These are phyloP conservation scores for Pseudochirops cupreus DNA, from an alignment of 2,797 vertebrate species.

Conservation along the genomic window DNA sequence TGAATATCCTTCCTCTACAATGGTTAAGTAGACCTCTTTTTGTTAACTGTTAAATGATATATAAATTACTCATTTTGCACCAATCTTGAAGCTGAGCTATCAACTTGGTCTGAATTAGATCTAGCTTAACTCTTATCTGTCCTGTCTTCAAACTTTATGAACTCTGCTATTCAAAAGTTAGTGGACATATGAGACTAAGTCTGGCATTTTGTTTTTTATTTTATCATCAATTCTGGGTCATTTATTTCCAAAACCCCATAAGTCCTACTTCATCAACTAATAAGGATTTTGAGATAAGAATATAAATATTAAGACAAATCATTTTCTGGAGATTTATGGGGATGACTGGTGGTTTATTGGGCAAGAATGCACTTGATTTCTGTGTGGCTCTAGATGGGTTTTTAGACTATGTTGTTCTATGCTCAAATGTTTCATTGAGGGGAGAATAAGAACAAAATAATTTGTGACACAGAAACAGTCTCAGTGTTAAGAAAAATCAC, in stretches of 20 bases:
- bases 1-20: background rate
- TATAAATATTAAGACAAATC: constrained; percentile 32
- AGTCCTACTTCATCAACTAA: background rate
- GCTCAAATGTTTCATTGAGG: background rate
- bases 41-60: background rate
- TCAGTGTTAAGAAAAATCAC: constrained; percentile 22
- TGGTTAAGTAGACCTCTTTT: background rate
- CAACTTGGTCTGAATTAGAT: too few species aligned
- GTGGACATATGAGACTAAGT: background rate
- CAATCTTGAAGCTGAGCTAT: too few species aligned
- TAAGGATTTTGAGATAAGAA: background rate
- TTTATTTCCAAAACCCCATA: background rate
- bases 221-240: background rate
- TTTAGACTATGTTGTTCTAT: constrained; percentile 26
- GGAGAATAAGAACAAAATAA: constrained; percentile 26
- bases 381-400: constrained; percentile 14
- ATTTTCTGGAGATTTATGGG: constrained; percentile 44
- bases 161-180: background rate
- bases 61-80: background rate
- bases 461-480: background rate
- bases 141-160: background rate
- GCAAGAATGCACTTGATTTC: background rate
- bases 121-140: background rate
- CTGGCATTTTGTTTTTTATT: background rate
- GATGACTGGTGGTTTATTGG: constrained; percentile 30